Evolutionary conservation across 2,888 invertebrate genomes (phyloP), one percentile per base, ranked within the genome.

Genomic region (Pristionchus maxplancki): DNA sequence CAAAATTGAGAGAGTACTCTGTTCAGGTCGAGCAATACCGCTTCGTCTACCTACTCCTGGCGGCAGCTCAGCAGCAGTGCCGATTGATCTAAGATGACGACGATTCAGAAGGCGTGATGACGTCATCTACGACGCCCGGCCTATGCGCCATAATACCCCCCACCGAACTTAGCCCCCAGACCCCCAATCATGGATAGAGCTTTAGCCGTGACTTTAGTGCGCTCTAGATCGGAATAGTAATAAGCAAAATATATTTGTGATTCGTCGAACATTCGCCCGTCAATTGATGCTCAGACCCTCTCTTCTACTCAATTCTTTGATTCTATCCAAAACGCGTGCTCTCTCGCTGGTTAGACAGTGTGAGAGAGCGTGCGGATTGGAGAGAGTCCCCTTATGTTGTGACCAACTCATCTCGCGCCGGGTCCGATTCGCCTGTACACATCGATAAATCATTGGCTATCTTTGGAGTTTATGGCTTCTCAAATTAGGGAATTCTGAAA

Each of bases 21-120:
- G 9, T 34, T 34, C 34, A 40, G 37, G 74, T 48, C 44, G 85
- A 85, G 64, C 64, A 85, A 34, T 85, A 85, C 53, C 62, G 85
- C 15, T 50, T 85, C 44, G 85, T 85, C 48, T 50, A 48, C 44
- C 24, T 48, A 17, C 64, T 85, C 0, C 85, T 85, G 48, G 85
- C 85, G 0, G 67, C 85, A 17, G 40, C 67, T 1, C 67, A 64
- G 31, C 62, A 64, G 40, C 85, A 85, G 50, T 85, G 48, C n/a
- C 13, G 85, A 48, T 64, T 85, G 28, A 85, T 85, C 48, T 85
- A 58, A 58, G 58, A 58, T 58, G 62, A 9, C 71, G 37, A 71
- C 20, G 37, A 71, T 40, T 37, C 20, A 5, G 34, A 67, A 8
- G 15, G 28, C 67, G 62, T 11, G n/a, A n/a, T n/a, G n/a, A n/a